Evolutionary conservation across 2,797 vertebrate genomes (phyloP).

Genomic region (Sitta carolinensis): DNA sequence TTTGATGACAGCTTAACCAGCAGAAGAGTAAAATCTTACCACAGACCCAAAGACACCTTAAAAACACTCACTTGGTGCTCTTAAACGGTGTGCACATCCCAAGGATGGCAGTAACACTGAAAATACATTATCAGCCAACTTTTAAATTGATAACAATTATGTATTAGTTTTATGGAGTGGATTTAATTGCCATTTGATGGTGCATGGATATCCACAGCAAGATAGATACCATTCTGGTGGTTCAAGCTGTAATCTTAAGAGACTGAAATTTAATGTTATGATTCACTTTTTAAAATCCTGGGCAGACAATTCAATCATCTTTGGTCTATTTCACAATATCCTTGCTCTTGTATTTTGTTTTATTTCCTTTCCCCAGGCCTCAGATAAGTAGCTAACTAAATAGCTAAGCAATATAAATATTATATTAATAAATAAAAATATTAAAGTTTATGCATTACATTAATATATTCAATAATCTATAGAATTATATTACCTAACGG

Average conservation of each 20-base stretch:
- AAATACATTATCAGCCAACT: not conserved
- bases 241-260: not conserved
- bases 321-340: not conserved
- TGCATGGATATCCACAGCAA: not conserved
- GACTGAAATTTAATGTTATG: not conserved
- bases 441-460: no score
- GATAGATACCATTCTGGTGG: not conserved
- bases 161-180: not conserved
- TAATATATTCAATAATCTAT: not conserved
- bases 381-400: not conserved
- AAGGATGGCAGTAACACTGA: not conserved
- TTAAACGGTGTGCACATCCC: not conserved
- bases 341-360: not conserved
- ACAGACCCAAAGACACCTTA: not conserved
- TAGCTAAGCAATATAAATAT: not conserved
- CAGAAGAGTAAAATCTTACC: not conserved
- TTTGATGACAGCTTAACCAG: not conserved
- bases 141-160: not conserved
- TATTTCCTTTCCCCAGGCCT: not conserved
- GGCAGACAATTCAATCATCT: not conserved
- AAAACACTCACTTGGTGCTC: not conserved
- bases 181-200: not conserved
- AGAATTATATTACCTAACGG: not conserved
- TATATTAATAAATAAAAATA: not conserved
- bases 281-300: not conserved